Evolutionary conservation across 2,797 vertebrate genomes (phyloP), one percentile per base, ranked within the genome.

Genomic region (Gastrophryne carolinensis): DNA sequence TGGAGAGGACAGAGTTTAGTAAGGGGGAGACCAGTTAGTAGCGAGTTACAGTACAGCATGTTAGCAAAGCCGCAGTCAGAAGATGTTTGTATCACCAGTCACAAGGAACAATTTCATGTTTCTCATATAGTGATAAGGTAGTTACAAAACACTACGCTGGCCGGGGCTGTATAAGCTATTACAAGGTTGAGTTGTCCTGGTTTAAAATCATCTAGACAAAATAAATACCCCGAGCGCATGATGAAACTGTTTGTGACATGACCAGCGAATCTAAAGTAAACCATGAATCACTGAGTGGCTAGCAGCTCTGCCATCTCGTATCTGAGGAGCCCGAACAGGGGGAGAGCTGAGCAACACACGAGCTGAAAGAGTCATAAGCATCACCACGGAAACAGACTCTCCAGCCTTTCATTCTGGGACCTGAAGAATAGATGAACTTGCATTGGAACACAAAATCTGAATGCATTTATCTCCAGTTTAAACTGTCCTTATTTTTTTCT

Each of bases 321-420:
- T 78, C 41, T 64, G 34, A 78, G 66, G 61, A 29, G 68, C 66
- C 61, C 66, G 61, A 50, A 72, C 52, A 17, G 39, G 68, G n/a
- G 47, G 58, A 72, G 58, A 72, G 72, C 44, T 66, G 41, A 72
- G 15, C 21, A 52, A 72, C 61, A 71, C 39, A 53, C 35, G 19
- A 39, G 62, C 39, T 58, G 27, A 54, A 68, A 65, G 53, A 66
- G 58, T 72, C 39, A 65, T 65, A 63, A 12, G 23, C 52, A 60
- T 78, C 56, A 57, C 68, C 75, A 50, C 47, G 75, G 68, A 72
- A 72, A 70, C 74, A 71, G 67, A n/a, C 67, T 71, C 60, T 26
- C 60, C 15, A 56, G 35, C 26, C 23, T 71, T 71, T 71, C 67
- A 77, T 77, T 56, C 34, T 61, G n/a, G 39, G 50, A 54, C 58